Conservation (phyloP, 1,140 invertebrate species). For the Helicoverpa armigera region DNA sequence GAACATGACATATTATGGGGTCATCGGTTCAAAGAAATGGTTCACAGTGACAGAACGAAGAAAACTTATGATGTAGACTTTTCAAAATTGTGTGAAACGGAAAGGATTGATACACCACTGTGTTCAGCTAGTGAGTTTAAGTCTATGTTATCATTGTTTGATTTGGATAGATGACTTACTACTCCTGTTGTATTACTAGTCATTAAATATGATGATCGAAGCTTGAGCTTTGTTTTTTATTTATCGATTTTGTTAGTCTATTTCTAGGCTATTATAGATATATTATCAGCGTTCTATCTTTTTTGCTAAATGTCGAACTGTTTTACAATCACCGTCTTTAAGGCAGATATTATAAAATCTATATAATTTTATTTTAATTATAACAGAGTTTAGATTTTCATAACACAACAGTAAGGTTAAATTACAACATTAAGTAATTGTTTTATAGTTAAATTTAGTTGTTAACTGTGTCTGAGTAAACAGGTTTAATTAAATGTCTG, state of each 20-base stretch:
- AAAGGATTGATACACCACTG: constrained; percentile 93
- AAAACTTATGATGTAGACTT: constrained; percentile 96
- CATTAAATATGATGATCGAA: not conserved
- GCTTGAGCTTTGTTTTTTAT: no score
- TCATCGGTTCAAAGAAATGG: constrained; percentile 90
- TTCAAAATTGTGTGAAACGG: constrained; percentile 92
- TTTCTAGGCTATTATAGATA: no score
- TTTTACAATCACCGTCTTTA: no score
- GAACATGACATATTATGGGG: constrained; percentile 92
- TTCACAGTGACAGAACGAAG: constrained; percentile 92
- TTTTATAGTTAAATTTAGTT: constrained; percentile 28
- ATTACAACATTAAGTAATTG: constrained; percentile 26
- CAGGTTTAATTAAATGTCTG: constrained; percentile 33
- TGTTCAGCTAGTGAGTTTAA: constrained; percentile 91
- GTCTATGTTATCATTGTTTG: constrained; percentile 53
- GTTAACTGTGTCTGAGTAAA: constrained; percentile 24
- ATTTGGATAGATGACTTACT: not conserved
- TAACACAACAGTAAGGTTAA: not conserved
- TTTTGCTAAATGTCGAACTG: no score
- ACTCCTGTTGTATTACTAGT: not conserved
- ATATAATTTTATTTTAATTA: no score
- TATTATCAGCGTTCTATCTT: no score
- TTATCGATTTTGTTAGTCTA: no score
- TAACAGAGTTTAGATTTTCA: no score
- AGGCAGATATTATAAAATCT: no score